Base-by-base conservation (phyloP, 1,140 invertebrate species). In the Pseudachorutes palmiensis region DNA sequence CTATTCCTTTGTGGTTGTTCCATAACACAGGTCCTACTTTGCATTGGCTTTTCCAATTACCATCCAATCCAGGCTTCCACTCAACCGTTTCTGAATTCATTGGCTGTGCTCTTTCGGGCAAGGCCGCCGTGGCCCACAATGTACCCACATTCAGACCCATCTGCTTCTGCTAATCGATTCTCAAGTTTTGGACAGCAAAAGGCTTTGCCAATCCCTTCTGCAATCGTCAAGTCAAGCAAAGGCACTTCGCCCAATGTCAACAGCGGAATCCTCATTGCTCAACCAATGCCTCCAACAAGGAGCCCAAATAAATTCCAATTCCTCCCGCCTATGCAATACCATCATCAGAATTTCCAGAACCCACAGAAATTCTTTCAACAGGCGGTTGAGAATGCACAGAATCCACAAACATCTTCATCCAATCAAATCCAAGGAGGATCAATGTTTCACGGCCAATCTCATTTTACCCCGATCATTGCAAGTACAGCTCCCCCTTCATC, bases 91-190 rank as follows among this genome's bases (percentile, higher is more conserved):
- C 29, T 73, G 22, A 73, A 73, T 48, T 70, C 69, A 22, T 58
- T 73, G 28, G 72, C 72, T 26, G 72, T 71, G 48, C 51, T 71
- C 24, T 70, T 73, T 51, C 55, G 72, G 33, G 48, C 69, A 51
- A 33, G 72, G 36, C 69, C 72, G 28, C 69, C 72, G 2, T 71
- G 67, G 67, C 72, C 72, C 12, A 71, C 67, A 28, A 71, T 65
- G 16, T 73, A 69, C 65, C 72, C 16, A 41, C 66, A 3, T 48
- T 33, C 16, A 66, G 36, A 66, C 58, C 59, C 59, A 62, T 28
- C 28, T 12, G 16, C 62, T 24, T 60, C 26, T 36, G n/a, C 57
- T 28, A 59, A 55, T 41, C 22, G 36, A 55, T 30, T 60, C 30
- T 51, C 14, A 33, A 26, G 31, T 58, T 45, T 12, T 24, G 22